phyloP scores from a whole-genome alignment of 2,797 vertebrate species.

The Cossypha heuglini region DNA sequence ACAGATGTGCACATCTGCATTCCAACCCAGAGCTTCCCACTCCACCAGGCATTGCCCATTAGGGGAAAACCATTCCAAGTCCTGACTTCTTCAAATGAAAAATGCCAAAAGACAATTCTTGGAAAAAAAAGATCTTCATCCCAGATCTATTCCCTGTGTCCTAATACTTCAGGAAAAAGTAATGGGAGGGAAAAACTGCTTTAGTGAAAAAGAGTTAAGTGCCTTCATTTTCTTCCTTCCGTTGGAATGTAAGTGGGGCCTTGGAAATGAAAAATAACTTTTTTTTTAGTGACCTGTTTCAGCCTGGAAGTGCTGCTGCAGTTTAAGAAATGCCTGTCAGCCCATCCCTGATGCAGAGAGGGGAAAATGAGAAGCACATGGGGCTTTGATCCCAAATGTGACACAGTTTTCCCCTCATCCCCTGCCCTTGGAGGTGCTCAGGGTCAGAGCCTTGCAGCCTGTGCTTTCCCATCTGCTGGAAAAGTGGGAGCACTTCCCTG shows the following conservation, averaged over 20 bases:
- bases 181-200: not conserved
- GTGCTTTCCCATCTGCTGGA: not conserved
- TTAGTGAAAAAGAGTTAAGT: not conserved
- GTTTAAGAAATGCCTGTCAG: not conserved
- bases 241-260: not conserved
- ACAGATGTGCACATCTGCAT: not conserved
- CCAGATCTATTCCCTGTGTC: fast-evolving
- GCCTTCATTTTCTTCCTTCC: not conserved
- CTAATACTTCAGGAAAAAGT: not conserved
- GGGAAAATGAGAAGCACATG: not conserved
- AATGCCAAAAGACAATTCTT: not conserved
- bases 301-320: not conserved
- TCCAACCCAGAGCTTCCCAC: not conserved
- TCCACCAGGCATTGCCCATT: not conserved
- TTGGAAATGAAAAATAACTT: not conserved
- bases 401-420: not conserved
- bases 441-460: not conserved
- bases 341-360: not conserved
- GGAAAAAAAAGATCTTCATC: not conserved
- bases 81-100: not conserved
- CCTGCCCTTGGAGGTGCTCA: not conserved
- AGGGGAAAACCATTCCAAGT: not conserved
- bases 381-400: not conserved
- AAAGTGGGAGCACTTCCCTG: not conserved
- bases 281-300: not conserved